phyloP scores from a whole-genome alignment of 1,140 invertebrate genomes.

The Drosophila gunungcola region DNA sequence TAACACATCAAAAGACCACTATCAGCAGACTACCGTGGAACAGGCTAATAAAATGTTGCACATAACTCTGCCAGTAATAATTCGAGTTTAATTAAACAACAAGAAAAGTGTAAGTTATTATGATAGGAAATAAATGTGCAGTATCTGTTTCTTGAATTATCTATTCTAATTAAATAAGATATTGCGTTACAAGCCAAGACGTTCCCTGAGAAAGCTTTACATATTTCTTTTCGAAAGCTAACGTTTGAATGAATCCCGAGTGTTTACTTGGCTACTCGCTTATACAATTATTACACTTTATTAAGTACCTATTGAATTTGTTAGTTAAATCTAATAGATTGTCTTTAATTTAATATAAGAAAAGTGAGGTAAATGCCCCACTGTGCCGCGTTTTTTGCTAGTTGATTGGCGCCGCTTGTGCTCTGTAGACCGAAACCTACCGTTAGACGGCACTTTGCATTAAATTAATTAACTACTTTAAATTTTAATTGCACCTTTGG shows the following conservation, averaged over 20 bases:
- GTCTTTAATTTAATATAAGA: background rate
- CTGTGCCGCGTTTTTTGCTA: conserved; percentile 27
- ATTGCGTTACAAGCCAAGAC: no score
- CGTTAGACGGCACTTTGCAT: conserved; percentile 50
- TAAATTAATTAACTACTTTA: conserved; percentile 79
- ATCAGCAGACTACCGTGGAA: conserved; percentile 25
- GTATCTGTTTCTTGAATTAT: background rate
- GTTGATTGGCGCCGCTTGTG: conserved; percentile 17
- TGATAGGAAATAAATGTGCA: background rate
- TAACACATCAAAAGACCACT: conserved; percentile 60
- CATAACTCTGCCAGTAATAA: conserved; percentile 2
- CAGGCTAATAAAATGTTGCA: background rate
- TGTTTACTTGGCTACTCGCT: no score
- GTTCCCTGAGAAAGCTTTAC: no score
- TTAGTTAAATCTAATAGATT: background rate
- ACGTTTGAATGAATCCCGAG: no score
- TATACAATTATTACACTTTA: background rate
- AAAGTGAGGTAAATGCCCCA: conserved; percentile 11
- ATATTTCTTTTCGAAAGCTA: no score
- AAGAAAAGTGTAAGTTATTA: background rate
- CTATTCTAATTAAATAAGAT: background rate
- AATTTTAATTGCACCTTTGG: conserved; percentile 70
- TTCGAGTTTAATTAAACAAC: background rate
- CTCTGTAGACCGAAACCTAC: conserved; percentile 36
- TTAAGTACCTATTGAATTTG: background rate